Conservation (phyloP, 2,113 vertebrate species). For the Salvelinus namaycush region DNA sequence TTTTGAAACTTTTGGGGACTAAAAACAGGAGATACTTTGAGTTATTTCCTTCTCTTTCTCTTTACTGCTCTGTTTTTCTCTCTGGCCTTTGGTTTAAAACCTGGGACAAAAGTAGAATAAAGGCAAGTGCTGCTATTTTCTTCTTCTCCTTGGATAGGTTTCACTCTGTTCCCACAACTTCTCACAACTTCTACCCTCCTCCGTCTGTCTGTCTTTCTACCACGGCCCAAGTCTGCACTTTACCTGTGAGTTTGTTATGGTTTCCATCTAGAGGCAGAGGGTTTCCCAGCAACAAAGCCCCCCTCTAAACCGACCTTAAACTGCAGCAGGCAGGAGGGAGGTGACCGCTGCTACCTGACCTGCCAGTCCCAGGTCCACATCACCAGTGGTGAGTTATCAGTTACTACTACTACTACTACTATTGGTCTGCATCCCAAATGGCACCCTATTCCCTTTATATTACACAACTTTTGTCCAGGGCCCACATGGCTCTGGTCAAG, state of each 20-base stretch:
- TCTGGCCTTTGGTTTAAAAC: conserved; percentile 35
- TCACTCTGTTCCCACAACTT: conserved; percentile 9
- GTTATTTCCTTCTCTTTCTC: conserved; percentile 69
- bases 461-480: no score
- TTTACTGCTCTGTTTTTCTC: conserved; percentile 11
- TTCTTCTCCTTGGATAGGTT: conserved; percentile 13
- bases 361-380: conserved; percentile 88
- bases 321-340: conserved; percentile 87
- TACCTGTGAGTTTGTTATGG: conserved; percentile 76
- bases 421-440: conserved; percentile 9
- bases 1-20: conserved; percentile 36
- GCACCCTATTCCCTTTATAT: no score
- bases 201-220: conserved; percentile 5
- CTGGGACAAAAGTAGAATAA: conserved; percentile 24
- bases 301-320: conserved; percentile 81
- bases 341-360: conserved; percentile 88
- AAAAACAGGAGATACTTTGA: conserved; percentile 96
- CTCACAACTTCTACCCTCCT: neutral
- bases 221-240: conserved; percentile 35
- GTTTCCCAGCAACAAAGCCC: conserved; percentile 64
- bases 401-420: conserved; percentile 5
- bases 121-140: conserved; percentile 9
- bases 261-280: conserved; percentile 86
- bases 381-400: conserved; percentile 86
- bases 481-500: no score